Evolutionary conservation across 2,113 vertebrate species (phyloP), one percentile per base, ranked within the genome.

Genomic region (Carettochelys insculpta): DNA sequence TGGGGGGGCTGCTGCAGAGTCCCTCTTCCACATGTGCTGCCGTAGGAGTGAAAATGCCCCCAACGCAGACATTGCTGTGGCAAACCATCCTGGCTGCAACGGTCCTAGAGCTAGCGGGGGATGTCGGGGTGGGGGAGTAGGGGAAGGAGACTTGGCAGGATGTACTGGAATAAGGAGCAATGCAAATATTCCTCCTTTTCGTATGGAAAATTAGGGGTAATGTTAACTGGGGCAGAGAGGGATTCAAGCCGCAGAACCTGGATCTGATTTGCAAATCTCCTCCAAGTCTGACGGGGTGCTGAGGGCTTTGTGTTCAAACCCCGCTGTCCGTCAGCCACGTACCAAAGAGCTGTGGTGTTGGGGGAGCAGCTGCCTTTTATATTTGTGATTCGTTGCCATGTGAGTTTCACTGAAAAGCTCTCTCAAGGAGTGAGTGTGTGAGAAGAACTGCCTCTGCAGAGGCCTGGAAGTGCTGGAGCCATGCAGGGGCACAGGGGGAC

Each of bases 1-100:
- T 91, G 92, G 89, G 73, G 84, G 77, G 89, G 82, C 8, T 3
- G 80, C 86, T 91, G 54, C 34, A 0, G 48, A 24, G 86, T 92
- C 83, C 77, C 29, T 19, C 81, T 91, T 48, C 58, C 43, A 24
- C 80, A 10, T 54, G 86, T 65, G 82, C 47, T 77, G 52, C 73
- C 79, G 87, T 86, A 22, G 43, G 52, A 8, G 47, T 2, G 8
- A 31, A 53, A 43, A 47, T 52, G 78, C 77, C 68, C 61, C 77
- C 79, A 88, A 4, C 65, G 45, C 27, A 71, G 80, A 77, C 82
- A 20, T 80, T 77, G 76, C 53, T 73, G 52, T 75, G 83, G 68
- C 50, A 52, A 53, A 45, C 41, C 41, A 7, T 45, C 71, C 71
- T 25, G 25, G 77, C 77, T 89, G 78, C 80, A 78, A 31, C 50